A percentile compares a stretch with the other conserved stretches of the same genome.
Evolutionary conservation across 2,113 vertebrate species (phyloP).

Genomic region (Echinops telfairi): DNA sequence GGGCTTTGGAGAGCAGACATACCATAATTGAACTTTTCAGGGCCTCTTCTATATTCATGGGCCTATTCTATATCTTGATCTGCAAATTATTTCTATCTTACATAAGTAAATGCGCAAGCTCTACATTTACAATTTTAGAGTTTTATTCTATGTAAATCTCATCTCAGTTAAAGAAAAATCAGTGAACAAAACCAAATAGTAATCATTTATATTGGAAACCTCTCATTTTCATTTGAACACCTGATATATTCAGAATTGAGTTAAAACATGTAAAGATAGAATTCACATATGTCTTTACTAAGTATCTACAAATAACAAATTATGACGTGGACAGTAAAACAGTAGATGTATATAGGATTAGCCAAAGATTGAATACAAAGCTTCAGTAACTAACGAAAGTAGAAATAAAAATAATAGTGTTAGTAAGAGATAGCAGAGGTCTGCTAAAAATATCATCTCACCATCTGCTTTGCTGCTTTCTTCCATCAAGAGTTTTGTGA

Average conservation of each 20-base stretch:
- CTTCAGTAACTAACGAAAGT: neutral
- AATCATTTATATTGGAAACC: neutral
- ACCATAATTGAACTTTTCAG: neutral
- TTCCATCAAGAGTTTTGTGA: conserved; percentile 92
- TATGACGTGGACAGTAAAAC: neutral
- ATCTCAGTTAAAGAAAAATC: neutral
- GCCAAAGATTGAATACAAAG: neutral
- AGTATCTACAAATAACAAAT: conserved; percentile 11
- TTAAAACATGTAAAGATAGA: neutral
- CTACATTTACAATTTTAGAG: neutral
- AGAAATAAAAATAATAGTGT: neutral
- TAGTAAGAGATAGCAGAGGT: neutral
- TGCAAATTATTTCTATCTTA: neutral
- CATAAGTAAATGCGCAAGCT: neutral
- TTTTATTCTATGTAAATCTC: neutral
- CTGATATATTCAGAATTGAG: neutral
- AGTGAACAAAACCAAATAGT: neutral
- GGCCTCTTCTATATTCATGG: too few relatives aligned
- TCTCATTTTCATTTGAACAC: neutral
- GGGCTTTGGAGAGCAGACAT: conserved; percentile 17
- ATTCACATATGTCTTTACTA: neutral
- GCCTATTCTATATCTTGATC: conserved; percentile 12
- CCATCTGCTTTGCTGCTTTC: conserved; percentile 93
- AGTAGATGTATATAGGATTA: neutral
- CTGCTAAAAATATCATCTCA: conserved; percentile 80